A percentile compares a stretch with the other conserved stretches of the same genome.
These are phyloP conservation scores for Dipodomys merriami DNA, from an alignment of 2,113 vertebrate genomes.

Conservation along the genomic window DNA sequence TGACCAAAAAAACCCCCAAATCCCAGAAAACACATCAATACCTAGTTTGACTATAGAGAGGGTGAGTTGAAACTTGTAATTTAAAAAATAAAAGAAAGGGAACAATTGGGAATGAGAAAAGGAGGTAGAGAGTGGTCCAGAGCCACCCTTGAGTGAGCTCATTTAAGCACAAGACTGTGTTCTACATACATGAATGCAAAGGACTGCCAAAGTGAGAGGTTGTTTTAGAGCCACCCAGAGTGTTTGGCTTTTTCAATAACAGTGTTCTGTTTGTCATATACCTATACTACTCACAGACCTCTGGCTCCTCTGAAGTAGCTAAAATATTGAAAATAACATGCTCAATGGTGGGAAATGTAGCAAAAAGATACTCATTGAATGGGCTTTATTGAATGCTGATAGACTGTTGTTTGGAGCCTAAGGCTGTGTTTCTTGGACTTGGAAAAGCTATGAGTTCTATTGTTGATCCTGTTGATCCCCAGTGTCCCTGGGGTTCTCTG, in stretches of 20 bases:
- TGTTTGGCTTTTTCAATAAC: not conserved
- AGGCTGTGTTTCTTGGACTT: no score
- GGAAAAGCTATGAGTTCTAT: not conserved
- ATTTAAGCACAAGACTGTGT: not conserved
- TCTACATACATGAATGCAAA: not conserved
- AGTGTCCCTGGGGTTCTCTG: not conserved
- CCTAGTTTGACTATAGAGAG: not conserved
- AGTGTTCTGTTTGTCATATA: not conserved
- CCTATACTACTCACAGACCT: not conserved
- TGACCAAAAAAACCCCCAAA: not conserved
- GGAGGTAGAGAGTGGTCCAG: not conserved
- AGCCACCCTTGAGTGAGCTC: not conserved
- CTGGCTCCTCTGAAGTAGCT: not conserved
- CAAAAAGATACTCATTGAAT: not conserved
- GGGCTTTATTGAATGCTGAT: not conserved
- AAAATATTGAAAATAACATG: slow-evolving; percentile 26
- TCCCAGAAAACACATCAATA: not conserved
- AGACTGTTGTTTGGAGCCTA: not conserved
- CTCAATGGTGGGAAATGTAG: not conserved
- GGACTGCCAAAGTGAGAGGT: not conserved
- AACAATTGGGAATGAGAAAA: not conserved
- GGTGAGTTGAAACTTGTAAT: not conserved
- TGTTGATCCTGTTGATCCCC: not conserved
- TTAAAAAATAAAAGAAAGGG: not conserved
- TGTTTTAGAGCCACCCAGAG: not conserved